A percentile compares a stretch with the other conserved stretches of the same genome.
Evolutionary conservation across 2,888 invertebrate genomes (phyloP).

Genomic region (Colletes collaris): DNA sequence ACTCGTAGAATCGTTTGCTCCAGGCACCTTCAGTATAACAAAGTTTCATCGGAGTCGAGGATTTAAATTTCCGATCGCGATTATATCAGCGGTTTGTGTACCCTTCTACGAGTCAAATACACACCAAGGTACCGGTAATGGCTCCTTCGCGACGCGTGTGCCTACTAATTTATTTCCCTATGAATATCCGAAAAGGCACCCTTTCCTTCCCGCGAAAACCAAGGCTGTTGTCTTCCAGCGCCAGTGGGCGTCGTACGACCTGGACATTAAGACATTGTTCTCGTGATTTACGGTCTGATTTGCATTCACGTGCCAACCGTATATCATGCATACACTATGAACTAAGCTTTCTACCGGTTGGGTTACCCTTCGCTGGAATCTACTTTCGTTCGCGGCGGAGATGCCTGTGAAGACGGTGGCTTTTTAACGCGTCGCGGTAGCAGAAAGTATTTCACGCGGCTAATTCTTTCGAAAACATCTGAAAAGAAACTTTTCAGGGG

Average conservation of each 20-base stretch:
- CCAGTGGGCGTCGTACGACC: conserved; percentile 82
- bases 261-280: conserved; percentile 83
- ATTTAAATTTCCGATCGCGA: not conserved
- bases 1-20: too few relatives aligned
- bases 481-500: too few relatives aligned
- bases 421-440: conserved; percentile 2
- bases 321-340: conserved; percentile 81
- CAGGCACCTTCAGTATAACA: too few relatives aligned
- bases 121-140: conserved; percentile 57
- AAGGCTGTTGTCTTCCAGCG: conserved; percentile 80
- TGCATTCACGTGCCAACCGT: conserved; percentile 82
- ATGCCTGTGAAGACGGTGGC: conserved; percentile 24
- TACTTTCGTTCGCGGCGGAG: conserved; percentile 40
- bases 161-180: conserved; percentile 82
- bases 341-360: conserved; percentile 57
- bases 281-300: conserved; percentile 82
- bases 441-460: conserved; percentile 15
- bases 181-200: conserved; percentile 78
- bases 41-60: too few relatives aligned
- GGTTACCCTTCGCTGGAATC: conserved; percentile 44
- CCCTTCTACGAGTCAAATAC: not conserved
- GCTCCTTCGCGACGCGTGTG: conserved; percentile 66
- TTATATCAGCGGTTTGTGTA: conserved; percentile 11
- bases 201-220: conserved; percentile 68
- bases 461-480: too few relatives aligned